phyloP scores from a whole-genome alignment of 2,113 vertebrate genomes.

The Hystrix cristata region DNA sequence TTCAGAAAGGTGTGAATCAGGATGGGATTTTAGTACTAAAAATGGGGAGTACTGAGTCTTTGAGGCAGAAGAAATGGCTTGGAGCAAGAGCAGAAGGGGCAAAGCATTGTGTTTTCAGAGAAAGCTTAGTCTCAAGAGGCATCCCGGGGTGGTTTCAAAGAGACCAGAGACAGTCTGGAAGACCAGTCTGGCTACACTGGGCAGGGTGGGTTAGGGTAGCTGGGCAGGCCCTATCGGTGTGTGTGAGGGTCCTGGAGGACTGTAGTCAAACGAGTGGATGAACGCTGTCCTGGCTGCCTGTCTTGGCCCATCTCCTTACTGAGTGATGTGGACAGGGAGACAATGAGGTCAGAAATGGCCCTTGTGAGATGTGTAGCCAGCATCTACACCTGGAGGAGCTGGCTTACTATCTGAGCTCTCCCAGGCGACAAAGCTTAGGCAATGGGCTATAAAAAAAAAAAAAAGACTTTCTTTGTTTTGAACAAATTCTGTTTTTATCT shows the following conservation, averaged over 20 bases:
- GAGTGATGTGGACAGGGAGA: no score
- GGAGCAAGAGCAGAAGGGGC: not conserved
- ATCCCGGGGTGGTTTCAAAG: not conserved
- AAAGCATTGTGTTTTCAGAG: not conserved
- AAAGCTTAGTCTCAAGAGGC: not conserved
- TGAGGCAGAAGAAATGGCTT: not conserved
- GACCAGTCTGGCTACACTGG: not conserved
- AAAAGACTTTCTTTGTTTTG: conserved; percentile 48
- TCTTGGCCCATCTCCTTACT: not conserved
- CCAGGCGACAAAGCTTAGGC: not conserved
- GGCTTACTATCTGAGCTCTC: not conserved
- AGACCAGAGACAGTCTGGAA: not conserved
- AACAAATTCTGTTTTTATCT: conserved; percentile 60
- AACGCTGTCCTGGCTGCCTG: not conserved
- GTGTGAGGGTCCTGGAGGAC: not conserved
- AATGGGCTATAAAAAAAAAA: not conserved
- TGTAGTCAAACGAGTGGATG: not conserved
- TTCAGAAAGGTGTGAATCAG: not conserved
- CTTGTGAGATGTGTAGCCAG: accelerated
- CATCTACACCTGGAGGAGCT: not conserved
- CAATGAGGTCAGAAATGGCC: not conserved
- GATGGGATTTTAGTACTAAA: not conserved
- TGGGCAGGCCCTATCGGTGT: not conserved
- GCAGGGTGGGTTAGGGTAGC: no score
- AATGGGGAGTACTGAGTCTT: not conserved